phyloP scores from a whole-genome alignment of 2,113 vertebrate genomes.

The Trochalopteron elliotii region DNA sequence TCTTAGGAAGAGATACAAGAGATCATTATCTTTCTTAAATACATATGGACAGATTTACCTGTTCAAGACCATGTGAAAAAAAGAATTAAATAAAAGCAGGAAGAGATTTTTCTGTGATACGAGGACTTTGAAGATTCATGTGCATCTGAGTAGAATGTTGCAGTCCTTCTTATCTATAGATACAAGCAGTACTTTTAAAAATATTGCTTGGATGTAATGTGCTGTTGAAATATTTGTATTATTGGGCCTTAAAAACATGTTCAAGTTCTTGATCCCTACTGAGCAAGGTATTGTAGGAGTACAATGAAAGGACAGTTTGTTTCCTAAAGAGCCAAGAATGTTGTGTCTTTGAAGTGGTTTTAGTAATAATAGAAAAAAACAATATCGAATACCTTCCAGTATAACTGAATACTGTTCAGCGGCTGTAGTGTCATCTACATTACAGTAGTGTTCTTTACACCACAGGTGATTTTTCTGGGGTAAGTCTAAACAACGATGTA shows the following conservation, averaged over 20 bases:
- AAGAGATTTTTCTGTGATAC: not conserved
- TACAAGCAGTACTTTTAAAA: not conserved
- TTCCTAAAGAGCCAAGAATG: not conserved
- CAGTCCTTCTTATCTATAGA: not conserved
- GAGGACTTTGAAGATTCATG: not conserved
- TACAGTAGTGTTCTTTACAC: not conserved
- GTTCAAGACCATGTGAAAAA: not conserved
- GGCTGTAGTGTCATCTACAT: not conserved
- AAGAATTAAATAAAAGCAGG: not conserved
- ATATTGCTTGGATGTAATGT: not conserved
- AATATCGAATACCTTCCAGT: not conserved
- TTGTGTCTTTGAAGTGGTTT: constrained; percentile 1
- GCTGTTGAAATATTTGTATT: not conserved
- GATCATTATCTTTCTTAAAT: not conserved
- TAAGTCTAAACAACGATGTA: not conserved
- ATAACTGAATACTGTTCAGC: not conserved
- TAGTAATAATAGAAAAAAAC: not conserved
- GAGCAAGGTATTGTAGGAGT: not conserved
- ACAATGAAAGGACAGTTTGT: not conserved
- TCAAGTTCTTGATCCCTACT: not conserved
- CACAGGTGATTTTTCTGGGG: not conserved
- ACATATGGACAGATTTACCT: not conserved
- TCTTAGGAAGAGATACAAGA: not conserved
- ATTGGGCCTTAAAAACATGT: not conserved
- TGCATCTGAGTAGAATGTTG: not conserved